Evolutionary conservation across 2,888 invertebrate species (phyloP).

Genomic region (Spicauda simplicius): DNA sequence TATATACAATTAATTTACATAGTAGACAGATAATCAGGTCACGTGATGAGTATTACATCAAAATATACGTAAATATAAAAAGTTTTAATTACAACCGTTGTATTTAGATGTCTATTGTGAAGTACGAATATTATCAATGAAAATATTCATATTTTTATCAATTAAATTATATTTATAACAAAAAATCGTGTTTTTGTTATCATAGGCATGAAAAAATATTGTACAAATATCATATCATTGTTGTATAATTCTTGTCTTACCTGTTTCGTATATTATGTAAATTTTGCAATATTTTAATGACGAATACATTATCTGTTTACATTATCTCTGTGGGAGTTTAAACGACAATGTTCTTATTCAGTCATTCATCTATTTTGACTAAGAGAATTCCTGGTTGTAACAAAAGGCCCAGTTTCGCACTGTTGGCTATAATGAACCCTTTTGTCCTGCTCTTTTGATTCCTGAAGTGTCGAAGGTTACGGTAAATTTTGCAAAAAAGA

Average conservation of each 20-base stretch:
- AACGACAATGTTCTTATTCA: background rate
- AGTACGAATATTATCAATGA: too few species aligned
- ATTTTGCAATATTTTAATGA: background rate
- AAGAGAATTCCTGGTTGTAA: slow-evolving; percentile 16
- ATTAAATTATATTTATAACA: too few species aligned
- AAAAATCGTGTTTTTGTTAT: too few species aligned
- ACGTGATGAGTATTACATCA: too few species aligned
- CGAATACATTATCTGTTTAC: background rate
- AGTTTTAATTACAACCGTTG: too few species aligned
- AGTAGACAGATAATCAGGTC: background rate
- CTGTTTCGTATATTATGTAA: background rate
- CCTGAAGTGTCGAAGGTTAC: background rate
- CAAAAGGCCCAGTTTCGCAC: slow-evolving; percentile 21
- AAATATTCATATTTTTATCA: too few species aligned
- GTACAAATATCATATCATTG: too few species aligned
- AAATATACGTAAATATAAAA: too few species aligned
- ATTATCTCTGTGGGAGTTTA: background rate
- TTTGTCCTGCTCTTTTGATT: slow-evolving; percentile 11
- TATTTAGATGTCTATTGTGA: too few species aligned
- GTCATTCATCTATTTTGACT: slow-evolving; percentile 13
- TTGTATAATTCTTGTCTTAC: too few species aligned
- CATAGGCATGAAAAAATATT: too few species aligned
- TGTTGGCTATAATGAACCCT: slow-evolving; percentile 22
- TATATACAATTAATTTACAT: background rate
- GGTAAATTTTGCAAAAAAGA: background rate